Evolutionary conservation across 2,113 vertebrate species (phyloP).

Genomic region (Sinocyclocheilus anshuiensis): DNA sequence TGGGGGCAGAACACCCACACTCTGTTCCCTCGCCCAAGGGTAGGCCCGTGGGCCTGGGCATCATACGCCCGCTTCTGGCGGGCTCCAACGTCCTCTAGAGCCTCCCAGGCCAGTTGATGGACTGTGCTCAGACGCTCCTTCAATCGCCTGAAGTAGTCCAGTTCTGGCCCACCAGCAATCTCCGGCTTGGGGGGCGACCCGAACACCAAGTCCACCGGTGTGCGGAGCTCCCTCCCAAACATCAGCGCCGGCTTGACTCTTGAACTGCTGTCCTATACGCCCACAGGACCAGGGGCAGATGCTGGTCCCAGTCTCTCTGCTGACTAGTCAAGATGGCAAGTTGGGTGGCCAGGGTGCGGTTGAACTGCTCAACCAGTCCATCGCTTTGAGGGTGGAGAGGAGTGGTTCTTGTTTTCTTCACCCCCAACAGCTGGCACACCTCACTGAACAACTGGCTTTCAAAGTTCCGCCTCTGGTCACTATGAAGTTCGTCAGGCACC

Average conservation of each 20-base stretch:
- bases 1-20: not conserved
- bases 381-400: too few relatives aligned
- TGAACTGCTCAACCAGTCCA: too few relatives aligned
- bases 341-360: too few relatives aligned
- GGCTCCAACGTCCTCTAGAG: not conserved
- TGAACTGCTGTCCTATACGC: too few relatives aligned
- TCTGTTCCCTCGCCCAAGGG: not conserved
- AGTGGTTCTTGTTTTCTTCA: too few relatives aligned
- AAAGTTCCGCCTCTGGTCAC: not conserved
- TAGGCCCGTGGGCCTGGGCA: not conserved
- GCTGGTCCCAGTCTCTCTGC: too few relatives aligned
- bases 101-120: not conserved
- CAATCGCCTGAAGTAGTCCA: not conserved
- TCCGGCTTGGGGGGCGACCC: not conserved
- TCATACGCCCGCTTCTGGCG: not conserved
- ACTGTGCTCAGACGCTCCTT: not conserved
- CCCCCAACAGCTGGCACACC: too few relatives aligned
- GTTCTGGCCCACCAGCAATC: not conserved
- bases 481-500: not conserved
- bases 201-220: slow-evolving; percentile 29
- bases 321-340: too few relatives aligned
- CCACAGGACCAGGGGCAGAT: too few relatives aligned
- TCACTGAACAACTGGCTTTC: not conserved
- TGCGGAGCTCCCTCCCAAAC: too few relatives aligned
- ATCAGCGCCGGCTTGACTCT: too few relatives aligned